phyloP scores from a whole-genome alignment of 2,797 vertebrate genomes.

The Enteromius paludinosus region DNA sequence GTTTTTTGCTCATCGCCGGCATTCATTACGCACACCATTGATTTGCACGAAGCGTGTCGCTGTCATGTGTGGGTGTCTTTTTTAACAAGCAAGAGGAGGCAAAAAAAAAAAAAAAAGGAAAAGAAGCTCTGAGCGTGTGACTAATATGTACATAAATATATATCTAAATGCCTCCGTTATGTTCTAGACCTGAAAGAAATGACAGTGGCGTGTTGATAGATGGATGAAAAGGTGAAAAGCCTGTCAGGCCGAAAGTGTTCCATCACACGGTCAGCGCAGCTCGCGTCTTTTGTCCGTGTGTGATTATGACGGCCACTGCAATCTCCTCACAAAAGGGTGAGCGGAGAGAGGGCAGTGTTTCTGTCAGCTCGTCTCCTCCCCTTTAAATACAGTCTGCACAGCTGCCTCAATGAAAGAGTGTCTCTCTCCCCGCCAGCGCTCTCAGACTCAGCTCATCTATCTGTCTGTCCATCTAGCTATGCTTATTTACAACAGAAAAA shows the following conservation, averaged over 20 bases:
- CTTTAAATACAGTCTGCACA: constrained; percentile 63
- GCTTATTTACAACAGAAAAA: not conserved
- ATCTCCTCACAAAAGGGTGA: constrained; percentile 58
- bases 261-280: constrained; percentile 25
- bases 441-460: constrained; percentile 35
- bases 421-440: constrained; percentile 3
- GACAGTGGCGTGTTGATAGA: constrained; percentile 47
- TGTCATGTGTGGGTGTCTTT: constrained; percentile 34
- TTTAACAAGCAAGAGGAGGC: constrained; percentile 36
- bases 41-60: constrained; percentile 22
- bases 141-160: constrained; percentile 39
- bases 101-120: constrained; percentile 2
- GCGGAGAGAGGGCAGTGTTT: constrained; percentile 56
- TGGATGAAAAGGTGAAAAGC: constrained; percentile 62
- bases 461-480: not conserved
- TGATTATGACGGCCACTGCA: constrained; percentile 58
- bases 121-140: not conserved
- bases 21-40: constrained; percentile 28
- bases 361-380: constrained; percentile 60
- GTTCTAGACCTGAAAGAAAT: constrained; percentile 48
- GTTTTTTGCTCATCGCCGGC: constrained; percentile 12
- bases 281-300: constrained; percentile 51
- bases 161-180: constrained; percentile 15
- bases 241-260: constrained; percentile 48
- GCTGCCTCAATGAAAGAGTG: constrained; percentile 49